These are phyloP conservation scores for Trissolcus basalis DNA, from an alignment of 1,140 invertebrate species.

Conservation along the genomic window DNA sequence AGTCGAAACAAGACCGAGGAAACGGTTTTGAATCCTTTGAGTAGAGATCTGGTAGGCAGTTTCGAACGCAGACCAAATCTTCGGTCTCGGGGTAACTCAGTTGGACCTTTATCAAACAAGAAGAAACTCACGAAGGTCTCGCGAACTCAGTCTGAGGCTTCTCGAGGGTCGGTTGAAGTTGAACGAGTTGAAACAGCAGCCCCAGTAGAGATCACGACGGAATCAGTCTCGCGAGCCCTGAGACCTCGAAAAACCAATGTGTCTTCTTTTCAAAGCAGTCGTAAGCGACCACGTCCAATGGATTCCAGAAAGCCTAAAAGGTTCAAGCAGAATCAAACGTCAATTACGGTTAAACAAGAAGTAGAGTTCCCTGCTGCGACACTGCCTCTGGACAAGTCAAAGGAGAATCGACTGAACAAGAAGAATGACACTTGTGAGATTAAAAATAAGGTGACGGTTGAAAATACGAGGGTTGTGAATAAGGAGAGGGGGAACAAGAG, in stretches of 20 bases:
- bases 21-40: too few species aligned
- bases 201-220: constrained; percentile 23
- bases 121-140: constrained; percentile 26
- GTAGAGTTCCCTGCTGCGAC: neutral
- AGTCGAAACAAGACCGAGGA: too few species aligned
- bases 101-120: constrained; percentile 52
- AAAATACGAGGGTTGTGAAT: constrained; percentile 2
- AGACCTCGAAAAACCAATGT: constrained; percentile 59
- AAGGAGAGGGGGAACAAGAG: constrained; percentile 3
- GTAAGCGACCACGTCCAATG: constrained; percentile 13
- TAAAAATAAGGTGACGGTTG: constrained; percentile 3
- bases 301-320: constrained; percentile 24
- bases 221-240: constrained; percentile 36
- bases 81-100: constrained; percentile 56
- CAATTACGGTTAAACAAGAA: constrained; percentile 21
- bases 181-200: neutral
- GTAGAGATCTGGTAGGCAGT: neutral
- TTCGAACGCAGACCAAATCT: constrained; percentile 30
- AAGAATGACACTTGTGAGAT: constrained; percentile 4
- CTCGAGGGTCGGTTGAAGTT: neutral
- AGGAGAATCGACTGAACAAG: constrained; percentile 33
- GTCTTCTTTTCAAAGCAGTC: constrained; percentile 14
- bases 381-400: constrained; percentile 12
- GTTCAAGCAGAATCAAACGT: constrained; percentile 18
- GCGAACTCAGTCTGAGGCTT: constrained; percentile 23